Percentiles rank a stretch among this genome's conserved stretches.
phyloP scores from a whole-genome alignment of 2,797 vertebrate species.

The Streptopelia turtur region DNA sequence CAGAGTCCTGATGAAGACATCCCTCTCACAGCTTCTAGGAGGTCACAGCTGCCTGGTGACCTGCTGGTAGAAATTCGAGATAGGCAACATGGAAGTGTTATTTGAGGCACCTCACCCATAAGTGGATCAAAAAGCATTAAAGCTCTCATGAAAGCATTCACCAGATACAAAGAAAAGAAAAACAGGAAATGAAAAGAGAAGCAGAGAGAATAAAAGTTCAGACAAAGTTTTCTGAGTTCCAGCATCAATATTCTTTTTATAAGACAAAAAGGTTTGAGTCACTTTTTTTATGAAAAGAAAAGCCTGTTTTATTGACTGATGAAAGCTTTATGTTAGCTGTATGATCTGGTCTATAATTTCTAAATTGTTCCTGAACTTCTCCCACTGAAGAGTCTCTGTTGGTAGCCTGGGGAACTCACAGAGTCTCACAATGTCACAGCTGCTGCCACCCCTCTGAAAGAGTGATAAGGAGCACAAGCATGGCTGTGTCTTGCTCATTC shows the following conservation, averaged over 20 bases:
- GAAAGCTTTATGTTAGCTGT: conserved; percentile 77
- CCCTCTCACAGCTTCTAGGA: not conserved
- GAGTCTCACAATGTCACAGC: not conserved
- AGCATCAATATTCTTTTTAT: conserved; percentile 71
- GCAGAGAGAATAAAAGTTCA: conserved; percentile 70
- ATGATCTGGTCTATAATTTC: conserved; percentile 73
- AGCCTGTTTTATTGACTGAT: conserved; percentile 75
- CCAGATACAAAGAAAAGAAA: conserved; percentile 29
- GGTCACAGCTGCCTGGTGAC: not conserved
- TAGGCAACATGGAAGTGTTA: conserved; percentile 7
- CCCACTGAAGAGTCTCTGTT: not conserved
- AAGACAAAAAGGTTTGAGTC: conserved; percentile 22
- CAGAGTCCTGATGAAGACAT: not conserved
- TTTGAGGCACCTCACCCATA: conserved; percentile 13
- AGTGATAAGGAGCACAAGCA: not conserved
- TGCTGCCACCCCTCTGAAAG: not conserved
- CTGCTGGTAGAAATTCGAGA: not conserved
- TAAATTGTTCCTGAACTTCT: conserved; percentile 66
- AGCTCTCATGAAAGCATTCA: conserved; percentile 22
- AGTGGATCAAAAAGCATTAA: conserved; percentile 50
- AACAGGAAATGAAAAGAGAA: conserved; percentile 72
- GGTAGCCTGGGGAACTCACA: not conserved
- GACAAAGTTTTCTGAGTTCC: conserved; percentile 66
- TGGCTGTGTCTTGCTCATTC: not conserved
- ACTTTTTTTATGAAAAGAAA: conserved; percentile 67